phyloP scores from a whole-genome alignment of 2,113 vertebrate genomes.

The Calypte anna region DNA sequence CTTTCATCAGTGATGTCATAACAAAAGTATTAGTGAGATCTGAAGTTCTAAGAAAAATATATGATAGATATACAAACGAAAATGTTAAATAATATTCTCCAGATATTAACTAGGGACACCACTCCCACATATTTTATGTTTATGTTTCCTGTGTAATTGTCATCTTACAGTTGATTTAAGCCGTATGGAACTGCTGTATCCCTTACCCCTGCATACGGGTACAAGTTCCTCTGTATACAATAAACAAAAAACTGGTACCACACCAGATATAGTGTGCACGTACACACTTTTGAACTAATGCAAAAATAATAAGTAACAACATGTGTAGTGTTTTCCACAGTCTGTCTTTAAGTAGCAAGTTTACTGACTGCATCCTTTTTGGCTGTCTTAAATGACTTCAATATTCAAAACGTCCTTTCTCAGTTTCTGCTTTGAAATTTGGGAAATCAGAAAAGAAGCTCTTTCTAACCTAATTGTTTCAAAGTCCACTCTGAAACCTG shows the following conservation, averaged over 20 bases:
- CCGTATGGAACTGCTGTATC: background rate
- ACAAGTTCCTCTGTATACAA: background rate
- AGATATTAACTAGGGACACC: background rate
- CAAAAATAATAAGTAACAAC: background rate
- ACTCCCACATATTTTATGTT: background rate
- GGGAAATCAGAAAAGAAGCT: conserved; percentile 47
- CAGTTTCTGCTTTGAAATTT: conserved; percentile 12
- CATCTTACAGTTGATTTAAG: background rate
- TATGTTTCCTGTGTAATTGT: background rate
- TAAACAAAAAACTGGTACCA: background rate
- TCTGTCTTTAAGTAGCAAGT: conserved; percentile 18
- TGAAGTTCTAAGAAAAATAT: background rate
- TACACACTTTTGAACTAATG: background rate
- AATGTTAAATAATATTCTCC: background rate
- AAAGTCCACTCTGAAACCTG: conserved; percentile 14
- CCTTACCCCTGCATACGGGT: background rate
- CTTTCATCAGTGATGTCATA: background rate
- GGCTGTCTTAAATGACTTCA: background rate
- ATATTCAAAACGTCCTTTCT: conserved; percentile 19
- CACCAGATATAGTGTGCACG: background rate
- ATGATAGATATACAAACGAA: background rate
- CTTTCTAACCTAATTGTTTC: conserved; percentile 41
- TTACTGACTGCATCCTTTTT: background rate
- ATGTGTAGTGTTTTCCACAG: background rate
- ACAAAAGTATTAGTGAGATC: background rate